A percentile compares a stretch with the other conserved stretches of the same genome.
Conservation (phyloP, 2,797 vertebrate species). For the Furcifer pardalis region DNA sequence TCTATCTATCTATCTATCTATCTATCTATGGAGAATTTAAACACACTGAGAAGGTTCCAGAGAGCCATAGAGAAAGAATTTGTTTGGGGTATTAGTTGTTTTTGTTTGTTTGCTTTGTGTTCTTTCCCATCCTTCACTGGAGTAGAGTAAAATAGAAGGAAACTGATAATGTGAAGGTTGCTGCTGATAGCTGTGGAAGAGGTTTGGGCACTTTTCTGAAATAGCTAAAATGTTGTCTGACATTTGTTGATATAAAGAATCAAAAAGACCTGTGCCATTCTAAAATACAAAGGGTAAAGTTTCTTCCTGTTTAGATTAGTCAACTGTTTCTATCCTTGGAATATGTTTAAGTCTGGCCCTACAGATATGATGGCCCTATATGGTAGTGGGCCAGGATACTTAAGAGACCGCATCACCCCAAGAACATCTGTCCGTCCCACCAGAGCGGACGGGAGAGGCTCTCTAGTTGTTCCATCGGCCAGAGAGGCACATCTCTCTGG, state of each 20-base stretch:
- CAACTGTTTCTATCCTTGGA: neutral
- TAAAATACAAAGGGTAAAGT: neutral
- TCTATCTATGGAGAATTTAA: too few relatives aligned
- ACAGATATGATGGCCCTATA: neutral
- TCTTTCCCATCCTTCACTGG: neutral
- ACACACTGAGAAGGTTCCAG: neutral
- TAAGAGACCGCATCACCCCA: too few relatives aligned
- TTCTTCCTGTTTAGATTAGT: neutral
- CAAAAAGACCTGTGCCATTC: neutral
- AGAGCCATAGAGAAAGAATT: neutral
- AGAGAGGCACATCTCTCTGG: too few relatives aligned
- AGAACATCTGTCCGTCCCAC: too few relatives aligned
- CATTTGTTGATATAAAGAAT: neutral
- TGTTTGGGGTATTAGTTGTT: too few relatives aligned
- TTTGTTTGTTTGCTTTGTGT: neutral
- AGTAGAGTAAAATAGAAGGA: neutral
- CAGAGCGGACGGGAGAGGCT: too few relatives aligned
- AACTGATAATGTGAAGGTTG: neutral
- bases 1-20: too few relatives aligned
- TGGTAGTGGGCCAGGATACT: too few relatives aligned
- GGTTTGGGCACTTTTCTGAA: neutral
- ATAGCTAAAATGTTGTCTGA: neutral
- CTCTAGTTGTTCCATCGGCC: too few relatives aligned
- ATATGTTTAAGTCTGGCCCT: neutral
- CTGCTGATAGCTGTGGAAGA: neutral